Evolutionary conservation across 2,888 invertebrate genomes (phyloP).

Genomic region (Aleiodes testaceus): DNA sequence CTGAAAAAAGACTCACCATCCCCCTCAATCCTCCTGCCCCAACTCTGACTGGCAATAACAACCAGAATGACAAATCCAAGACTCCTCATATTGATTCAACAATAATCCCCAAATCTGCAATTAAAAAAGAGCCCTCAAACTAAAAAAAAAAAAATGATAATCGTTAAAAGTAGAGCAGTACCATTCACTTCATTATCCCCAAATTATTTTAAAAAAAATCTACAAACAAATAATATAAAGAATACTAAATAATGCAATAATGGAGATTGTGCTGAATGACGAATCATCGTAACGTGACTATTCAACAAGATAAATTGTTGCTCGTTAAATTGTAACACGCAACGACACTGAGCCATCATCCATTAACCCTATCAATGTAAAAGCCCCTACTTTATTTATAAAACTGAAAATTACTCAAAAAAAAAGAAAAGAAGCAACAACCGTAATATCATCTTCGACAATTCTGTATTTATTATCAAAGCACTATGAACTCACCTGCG

Average conservation of each 20-base stretch:
- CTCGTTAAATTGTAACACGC: slow-evolving; percentile 33
- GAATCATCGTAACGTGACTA: slow-evolving; percentile 35
- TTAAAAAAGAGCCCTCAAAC: too few species aligned
- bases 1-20: slow-evolving; percentile 10
- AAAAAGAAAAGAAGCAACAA: too few species aligned
- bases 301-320: slow-evolving; percentile 47
- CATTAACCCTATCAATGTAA: not conserved
- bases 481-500: too few species aligned
- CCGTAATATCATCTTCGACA: too few species aligned
- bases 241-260: slow-evolving; percentile 20
- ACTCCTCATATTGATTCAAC: slow-evolving; percentile 48
- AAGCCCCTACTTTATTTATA: not conserved
- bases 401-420: not conserved
- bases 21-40: slow-evolving; percentile 41
- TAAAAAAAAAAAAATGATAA: too few species aligned
- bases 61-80: slow-evolving; percentile 46
- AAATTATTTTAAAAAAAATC: too few species aligned
- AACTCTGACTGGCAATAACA: slow-evolving; percentile 45
- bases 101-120: slow-evolving; percentile 1
- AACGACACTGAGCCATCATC: slow-evolving; percentile 2
- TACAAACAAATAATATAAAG: not conserved
- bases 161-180: not conserved
- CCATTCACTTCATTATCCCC: not conserved
- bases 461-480: too few species aligned
- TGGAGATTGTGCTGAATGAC: not conserved